Conservation (phyloP, 2,888 invertebrate species). For the Lottia scabra region DNA sequence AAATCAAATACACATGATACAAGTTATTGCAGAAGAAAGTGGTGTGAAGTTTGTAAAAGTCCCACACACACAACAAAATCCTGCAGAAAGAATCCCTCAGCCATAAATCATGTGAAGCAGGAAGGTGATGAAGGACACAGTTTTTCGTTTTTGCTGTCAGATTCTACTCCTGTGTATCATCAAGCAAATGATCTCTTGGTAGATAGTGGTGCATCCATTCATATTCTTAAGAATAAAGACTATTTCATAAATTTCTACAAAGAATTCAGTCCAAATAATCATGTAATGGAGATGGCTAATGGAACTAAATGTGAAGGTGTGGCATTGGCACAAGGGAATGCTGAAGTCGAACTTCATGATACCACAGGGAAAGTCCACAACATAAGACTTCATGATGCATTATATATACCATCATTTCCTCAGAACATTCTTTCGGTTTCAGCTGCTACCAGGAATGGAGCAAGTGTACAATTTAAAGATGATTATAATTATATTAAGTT, state of each 20-base stretch:
- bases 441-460: constrained; percentile 28
- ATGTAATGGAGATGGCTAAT: constrained; percentile 28
- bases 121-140: not conserved
- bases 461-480: constrained; percentile 16
- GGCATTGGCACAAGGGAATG: constrained; percentile 17
- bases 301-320: constrained; percentile 18
- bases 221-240: constrained; percentile 33
- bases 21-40: not conserved
- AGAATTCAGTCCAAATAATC: constrained; percentile 28
- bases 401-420: constrained; percentile 28
- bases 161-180: not conserved
- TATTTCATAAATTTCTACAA: constrained; percentile 30
- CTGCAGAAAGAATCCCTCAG: not conserved
- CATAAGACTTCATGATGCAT: constrained; percentile 17
- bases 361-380: constrained; percentile 5
- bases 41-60: constrained; percentile 10
- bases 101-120: not conserved
- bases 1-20: not conserved
- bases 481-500: not conserved
- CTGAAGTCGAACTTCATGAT: constrained; percentile 4
- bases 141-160: too few relatives aligned
- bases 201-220: constrained; percentile 37
- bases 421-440: constrained; percentile 32
- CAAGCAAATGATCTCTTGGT: constrained; percentile 20
- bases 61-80: constrained; percentile 8